Conservation (phyloP, 2,888 invertebrate species). For the Pycnomerus fuliginosus region DNA sequence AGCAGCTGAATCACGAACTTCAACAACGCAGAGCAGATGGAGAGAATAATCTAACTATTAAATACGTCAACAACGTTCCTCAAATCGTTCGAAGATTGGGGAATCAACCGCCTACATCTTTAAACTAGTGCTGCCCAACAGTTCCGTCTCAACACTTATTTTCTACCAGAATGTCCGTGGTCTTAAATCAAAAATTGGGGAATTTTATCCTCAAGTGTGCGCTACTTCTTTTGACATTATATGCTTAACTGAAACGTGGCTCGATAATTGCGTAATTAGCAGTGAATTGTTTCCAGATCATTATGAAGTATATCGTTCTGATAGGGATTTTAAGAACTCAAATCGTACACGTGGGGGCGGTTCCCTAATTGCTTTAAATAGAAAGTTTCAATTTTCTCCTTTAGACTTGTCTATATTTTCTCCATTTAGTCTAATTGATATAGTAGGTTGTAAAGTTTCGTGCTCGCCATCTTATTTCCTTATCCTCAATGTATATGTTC, state of each 20-base stretch:
- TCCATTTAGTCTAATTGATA: too few relatives aligned
- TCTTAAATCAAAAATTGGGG: not conserved
- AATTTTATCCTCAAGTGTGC: not conserved
- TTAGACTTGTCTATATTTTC: too few relatives aligned
- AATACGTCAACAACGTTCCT: constrained; percentile 1
- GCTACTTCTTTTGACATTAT: not conserved
- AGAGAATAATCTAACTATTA: not conserved
- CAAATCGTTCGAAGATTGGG: not conserved
- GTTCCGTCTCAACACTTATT: not conserved
- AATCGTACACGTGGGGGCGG: too few relatives aligned
- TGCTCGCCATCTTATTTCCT: too few relatives aligned
- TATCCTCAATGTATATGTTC: too few relatives aligned
- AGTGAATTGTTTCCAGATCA: constrained; percentile 1
- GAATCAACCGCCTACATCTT: not conserved
- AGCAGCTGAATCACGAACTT: not conserved
- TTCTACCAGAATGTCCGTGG: constrained; percentile 3
- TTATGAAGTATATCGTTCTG: too few relatives aligned
- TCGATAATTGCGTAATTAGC: not conserved
- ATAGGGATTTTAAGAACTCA: too few relatives aligned
- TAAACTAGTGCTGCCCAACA: constrained; percentile 1
- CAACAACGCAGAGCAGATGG: too few relatives aligned
- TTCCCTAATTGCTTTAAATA: too few relatives aligned
- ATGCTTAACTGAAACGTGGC: constrained; percentile 1
- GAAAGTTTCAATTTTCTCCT: too few relatives aligned
- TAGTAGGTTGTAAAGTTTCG: too few relatives aligned